A percentile compares a stretch with the other conserved stretches of the same genome.
Conservation (phyloP, 2,113 vertebrate species). For the Polypterus bichir region DNA sequence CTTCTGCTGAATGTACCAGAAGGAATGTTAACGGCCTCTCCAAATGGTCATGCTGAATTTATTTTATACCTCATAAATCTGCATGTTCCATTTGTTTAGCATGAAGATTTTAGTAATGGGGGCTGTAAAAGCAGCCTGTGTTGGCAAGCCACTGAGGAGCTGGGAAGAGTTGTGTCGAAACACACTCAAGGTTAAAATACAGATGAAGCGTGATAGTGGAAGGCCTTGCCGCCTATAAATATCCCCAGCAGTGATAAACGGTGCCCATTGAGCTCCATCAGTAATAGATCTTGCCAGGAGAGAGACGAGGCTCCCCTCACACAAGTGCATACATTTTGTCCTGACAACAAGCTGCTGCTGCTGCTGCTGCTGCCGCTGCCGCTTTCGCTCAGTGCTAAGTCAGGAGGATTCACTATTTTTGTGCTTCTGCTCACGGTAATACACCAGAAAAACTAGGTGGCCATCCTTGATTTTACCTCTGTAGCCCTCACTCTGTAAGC, state of each 20-base stretch:
- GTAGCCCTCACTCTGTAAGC: no score
- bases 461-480: no score
- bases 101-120: neutral
- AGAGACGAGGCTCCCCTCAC: neutral
- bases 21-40: no score
- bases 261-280: neutral
- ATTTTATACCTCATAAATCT: neutral
- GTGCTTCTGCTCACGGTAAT: no score
- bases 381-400: no score
- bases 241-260: neutral
- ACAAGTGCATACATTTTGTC: neutral
- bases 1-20: no score
- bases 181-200: neutral
- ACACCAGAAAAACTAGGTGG: no score
- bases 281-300: neutral
- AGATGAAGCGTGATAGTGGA: neutral
- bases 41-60: no score
- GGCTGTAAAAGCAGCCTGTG: neutral
- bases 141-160: neutral
- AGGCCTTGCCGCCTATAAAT: neutral
- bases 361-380: neutral
- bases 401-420: no score
- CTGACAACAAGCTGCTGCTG: neutral
- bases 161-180: conserved; percentile 1
- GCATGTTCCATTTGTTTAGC: neutral